Evolutionary conservation across 1,140 invertebrate genomes (phyloP), one percentile per base, ranked within the genome.

Genomic region (Calephelis nemesis): DNA sequence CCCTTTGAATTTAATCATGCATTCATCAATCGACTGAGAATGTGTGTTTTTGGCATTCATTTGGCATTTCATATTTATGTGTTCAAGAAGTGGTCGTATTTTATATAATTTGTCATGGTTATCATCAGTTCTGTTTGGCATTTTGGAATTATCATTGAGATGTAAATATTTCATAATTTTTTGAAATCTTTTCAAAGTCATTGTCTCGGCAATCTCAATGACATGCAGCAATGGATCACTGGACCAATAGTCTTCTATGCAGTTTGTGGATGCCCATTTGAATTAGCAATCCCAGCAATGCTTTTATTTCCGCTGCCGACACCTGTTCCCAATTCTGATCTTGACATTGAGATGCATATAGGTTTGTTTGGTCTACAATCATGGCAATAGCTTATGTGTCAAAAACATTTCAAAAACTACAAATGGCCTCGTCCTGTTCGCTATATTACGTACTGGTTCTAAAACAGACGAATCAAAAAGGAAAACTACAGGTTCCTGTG

Each of bases 21-120:
- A 48, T 48, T 48, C 47, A 10, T 48, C 47, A 11, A 48, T 48
- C 12, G 47, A 48, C 49, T 73, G 71, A 13, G 65, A 73, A 58
- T 65, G 65, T 19, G 68, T 70, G 15, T 19, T 19, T 70, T n/a
- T 62, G 67, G 72, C 72, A 58, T 69, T 73, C 13, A 8, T 58
- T 47, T 73, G 67, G 15, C 63, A 73, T 15, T 63, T 47, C 40
- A 63, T 63, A 45, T 73, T 69, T 60, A 69, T 63, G 9, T 49
- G 13, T 64, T 73, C 58, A 40, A 73, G 47, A 66, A 70, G 66
- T 19, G 72, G 69, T 30, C 69, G 50, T 19, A 69, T 49, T 67
- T 73, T 73, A 65, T 68, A 70, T 54, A 70, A 65, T 49, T 73
- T 70, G 40, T 73, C 68, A 40, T 58, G 70, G 39, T 69, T 70